Evolutionary conservation across 2,113 vertebrate species (phyloP).

Genomic region (Climacteris rufus): DNA sequence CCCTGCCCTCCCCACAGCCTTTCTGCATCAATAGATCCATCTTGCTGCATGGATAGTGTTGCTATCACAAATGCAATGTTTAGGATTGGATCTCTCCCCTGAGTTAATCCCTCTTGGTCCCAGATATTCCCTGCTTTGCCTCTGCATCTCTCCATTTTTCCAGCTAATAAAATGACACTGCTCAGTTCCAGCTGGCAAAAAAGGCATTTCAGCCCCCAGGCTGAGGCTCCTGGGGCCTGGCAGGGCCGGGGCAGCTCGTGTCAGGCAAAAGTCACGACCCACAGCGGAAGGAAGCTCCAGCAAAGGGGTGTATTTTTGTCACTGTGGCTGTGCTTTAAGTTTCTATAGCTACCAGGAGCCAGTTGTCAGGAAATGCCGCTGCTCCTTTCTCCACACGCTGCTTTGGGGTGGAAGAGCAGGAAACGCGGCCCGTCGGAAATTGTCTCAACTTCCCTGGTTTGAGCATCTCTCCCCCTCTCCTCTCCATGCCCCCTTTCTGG

Average conservation of each 20-base stretch:
- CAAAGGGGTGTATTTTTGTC: background rate
- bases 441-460: background rate
- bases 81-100: background rate
- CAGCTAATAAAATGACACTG: background rate
- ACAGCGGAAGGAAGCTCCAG: background rate
- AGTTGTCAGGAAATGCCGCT: background rate
- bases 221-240: background rate
- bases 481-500: background rate
- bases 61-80: background rate
- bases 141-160: background rate
- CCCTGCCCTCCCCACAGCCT: background rate
- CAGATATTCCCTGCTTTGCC: background rate
- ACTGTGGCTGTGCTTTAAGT: conserved; percentile 6
- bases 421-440: background rate
- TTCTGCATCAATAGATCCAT: background rate
- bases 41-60: fast-evolving
- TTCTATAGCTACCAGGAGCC: conserved; percentile 40
- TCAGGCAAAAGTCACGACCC: background rate
- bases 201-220: background rate
- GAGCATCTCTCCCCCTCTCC: background rate
- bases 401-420: background rate
- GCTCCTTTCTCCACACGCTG: background rate
- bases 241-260: background rate
- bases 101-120: background rate
- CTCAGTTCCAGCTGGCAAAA: background rate